These are phyloP conservation scores for Hemitrygon akajei DNA, from an alignment of 2,797 vertebrate species.

Conservation along the genomic window DNA sequence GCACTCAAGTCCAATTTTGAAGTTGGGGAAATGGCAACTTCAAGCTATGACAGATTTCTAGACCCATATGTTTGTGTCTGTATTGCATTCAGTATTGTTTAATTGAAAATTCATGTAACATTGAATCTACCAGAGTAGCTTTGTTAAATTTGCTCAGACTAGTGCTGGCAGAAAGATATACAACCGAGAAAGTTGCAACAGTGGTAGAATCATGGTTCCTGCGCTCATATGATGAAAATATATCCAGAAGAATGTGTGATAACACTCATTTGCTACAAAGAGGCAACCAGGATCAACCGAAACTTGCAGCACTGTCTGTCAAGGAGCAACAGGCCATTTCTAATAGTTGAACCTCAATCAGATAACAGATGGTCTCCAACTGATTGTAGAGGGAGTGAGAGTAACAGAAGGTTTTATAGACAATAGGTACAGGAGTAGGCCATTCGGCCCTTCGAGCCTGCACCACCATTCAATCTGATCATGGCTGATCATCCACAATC, in stretches of 20 bases:
- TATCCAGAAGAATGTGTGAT: neutral
- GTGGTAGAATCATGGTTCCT: neutral
- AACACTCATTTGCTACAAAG: neutral
- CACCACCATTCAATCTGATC: too few species aligned
- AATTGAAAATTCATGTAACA: too few species aligned
- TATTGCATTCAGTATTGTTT: too few species aligned
- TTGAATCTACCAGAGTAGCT: neutral
- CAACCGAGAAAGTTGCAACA: neutral
- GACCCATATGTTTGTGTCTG: neutral
- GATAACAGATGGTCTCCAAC: neutral
- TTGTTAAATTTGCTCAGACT: neutral
- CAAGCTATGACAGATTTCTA: neutral
- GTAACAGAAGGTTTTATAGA: neutral
- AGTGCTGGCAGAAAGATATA: neutral
- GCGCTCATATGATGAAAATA: neutral
- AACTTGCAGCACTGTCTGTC: neutral
- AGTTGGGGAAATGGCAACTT: neutral
- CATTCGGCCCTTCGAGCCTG: too few species aligned
- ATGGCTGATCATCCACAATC: too few species aligned
- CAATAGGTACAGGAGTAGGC: too few species aligned
- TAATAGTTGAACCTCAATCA: neutral
- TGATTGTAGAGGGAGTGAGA: neutral
- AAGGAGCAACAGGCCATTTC: neutral
- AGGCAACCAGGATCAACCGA: neutral
- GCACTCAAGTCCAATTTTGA: neutral